These are phyloP conservation scores for Bhutanitis thaidina DNA, from an alignment of 2,888 invertebrate genomes.

Conservation along the genomic window DNA sequence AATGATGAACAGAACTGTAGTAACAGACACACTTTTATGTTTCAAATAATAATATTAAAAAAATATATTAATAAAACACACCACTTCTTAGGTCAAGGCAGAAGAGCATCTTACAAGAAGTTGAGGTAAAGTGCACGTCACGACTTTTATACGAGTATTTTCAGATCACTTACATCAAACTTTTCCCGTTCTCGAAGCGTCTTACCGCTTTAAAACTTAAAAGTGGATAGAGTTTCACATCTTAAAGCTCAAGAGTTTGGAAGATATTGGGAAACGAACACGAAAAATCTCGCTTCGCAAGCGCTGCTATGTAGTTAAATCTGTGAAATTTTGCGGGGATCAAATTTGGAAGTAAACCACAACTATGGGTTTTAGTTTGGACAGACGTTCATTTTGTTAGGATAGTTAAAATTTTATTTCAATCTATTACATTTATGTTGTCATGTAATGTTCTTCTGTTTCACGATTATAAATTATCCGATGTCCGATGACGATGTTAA, in stretches of 20 bases:
- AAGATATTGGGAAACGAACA: conserved; percentile 18
- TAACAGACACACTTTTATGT: too few relatives aligned
- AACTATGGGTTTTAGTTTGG: neutral
- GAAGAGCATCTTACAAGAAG: neutral
- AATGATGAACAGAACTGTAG: too few relatives aligned
- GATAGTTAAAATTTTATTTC: too few relatives aligned
- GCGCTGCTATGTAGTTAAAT: conserved; percentile 8
- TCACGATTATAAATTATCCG: too few relatives aligned
- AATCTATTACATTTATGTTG: too few relatives aligned
- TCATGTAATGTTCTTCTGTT: too few relatives aligned
- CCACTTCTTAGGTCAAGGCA: too few relatives aligned
- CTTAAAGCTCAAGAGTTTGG: conserved; percentile 20
- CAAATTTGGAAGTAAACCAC: conserved; percentile 5
- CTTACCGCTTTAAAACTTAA: conserved; percentile 17
- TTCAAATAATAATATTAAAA: too few relatives aligned
- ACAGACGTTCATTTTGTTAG: neutral
- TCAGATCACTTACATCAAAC: conserved; percentile 20
- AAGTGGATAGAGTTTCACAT: conserved; percentile 21
- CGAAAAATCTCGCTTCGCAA: conserved; percentile 15
- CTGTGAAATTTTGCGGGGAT: conserved; percentile 16
- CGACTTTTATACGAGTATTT: conserved; percentile 18
- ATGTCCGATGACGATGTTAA: too few relatives aligned
- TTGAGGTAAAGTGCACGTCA: conserved; percentile 11
- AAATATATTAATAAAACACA: too few relatives aligned
- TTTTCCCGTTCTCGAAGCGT: conserved; percentile 14